These are phyloP conservation scores for Porites lutea DNA, from an alignment of 64 coral and sea anemone genomes.

Conservation along the genomic window DNA sequence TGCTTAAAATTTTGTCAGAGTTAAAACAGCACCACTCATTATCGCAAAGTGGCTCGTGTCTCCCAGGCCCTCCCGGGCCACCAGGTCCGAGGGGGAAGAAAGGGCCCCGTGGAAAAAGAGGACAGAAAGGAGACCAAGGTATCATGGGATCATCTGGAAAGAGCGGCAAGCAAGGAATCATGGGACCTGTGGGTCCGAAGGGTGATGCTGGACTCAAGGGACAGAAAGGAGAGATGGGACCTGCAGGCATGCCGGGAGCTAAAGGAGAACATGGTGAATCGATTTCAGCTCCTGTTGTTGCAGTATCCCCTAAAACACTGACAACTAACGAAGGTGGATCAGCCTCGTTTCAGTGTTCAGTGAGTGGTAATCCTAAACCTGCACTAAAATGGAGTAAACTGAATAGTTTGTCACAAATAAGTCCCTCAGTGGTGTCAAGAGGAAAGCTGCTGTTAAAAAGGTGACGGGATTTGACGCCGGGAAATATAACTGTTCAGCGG, in stretches of 20 bases:
- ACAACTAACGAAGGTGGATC: neutral
- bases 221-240: neutral
- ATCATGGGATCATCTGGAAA: neutral
- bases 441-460: neutral
- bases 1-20: too few species aligned
- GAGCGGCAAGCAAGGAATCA: neutral
- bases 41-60: neutral
- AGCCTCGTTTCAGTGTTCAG: slow-evolving; percentile 33
- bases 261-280: slow-evolving; percentile 17
- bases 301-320: neutral
- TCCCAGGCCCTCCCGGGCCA: neutral
- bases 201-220: too few species aligned
- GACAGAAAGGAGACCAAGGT: neutral
- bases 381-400: slow-evolving; percentile 40
- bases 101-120: neutral
- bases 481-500: slow-evolving; percentile 8
- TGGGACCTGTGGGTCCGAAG: too few species aligned
- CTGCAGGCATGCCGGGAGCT: slow-evolving; percentile 23
- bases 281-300: neutral
- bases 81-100: neutral
- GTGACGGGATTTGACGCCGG: neutral
- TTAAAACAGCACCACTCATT: too few species aligned
- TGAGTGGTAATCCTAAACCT: slow-evolving; percentile 46
- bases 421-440: neutral
- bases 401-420: neutral